A percentile compares a stretch with the other conserved stretches of the same genome.
Evolutionary conservation across 2,888 invertebrate genomes (phyloP).

Genomic region (Siphlonurus alternatus): DNA sequence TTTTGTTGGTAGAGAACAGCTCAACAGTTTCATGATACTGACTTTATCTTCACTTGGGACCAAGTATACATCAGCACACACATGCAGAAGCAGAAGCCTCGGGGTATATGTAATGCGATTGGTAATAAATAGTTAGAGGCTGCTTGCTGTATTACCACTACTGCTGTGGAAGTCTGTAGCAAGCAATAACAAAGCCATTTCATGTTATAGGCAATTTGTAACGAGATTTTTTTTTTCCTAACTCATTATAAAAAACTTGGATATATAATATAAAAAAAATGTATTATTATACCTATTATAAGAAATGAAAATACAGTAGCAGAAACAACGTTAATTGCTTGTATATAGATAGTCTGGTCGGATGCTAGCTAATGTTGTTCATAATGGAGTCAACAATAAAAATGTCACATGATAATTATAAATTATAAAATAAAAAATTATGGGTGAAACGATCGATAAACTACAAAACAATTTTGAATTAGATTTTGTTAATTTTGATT

Average conservation of each 20-base stretch:
- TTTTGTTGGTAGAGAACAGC: too few relatives aligned
- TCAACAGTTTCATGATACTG: too few relatives aligned
- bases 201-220: not conserved
- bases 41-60: too few relatives aligned
- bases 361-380: too few relatives aligned
- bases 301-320: not conserved
- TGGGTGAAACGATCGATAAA: too few relatives aligned
- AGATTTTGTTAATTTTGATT: too few relatives aligned
- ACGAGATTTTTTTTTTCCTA: not conserved
- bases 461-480: too few relatives aligned
- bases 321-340: not conserved
- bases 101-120: not conserved
- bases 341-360: not conserved
- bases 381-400: too few relatives aligned
- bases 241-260: not conserved
- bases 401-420: too few relatives aligned
- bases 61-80: too few relatives aligned
- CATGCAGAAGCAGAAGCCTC: too few relatives aligned
- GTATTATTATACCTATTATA: not conserved
- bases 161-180: not conserved
- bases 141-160: not conserved
- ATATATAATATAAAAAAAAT: not conserved
- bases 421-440: too few relatives aligned
- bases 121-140: not conserved
- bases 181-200: not conserved